Conservation (phyloP, 2,888 invertebrate species). For the Spodoptera littoralis region DNA sequence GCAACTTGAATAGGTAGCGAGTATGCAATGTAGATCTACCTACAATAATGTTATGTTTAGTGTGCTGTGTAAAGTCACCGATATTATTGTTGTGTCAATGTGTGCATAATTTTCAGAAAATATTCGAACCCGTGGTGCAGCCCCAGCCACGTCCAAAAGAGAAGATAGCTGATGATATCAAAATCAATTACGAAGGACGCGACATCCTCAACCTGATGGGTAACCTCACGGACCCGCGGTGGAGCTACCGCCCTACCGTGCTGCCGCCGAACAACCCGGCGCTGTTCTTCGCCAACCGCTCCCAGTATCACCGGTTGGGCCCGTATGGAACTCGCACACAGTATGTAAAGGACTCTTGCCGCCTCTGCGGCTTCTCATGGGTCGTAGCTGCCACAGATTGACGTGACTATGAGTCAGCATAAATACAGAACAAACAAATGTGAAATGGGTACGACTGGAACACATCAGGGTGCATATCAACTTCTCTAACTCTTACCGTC, state of each 20-base stretch:
- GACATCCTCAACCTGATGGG: constrained; percentile 89
- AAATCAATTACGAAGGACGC: constrained; percentile 85
- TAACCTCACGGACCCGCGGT: constrained; percentile 86
- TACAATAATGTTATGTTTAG: background rate
- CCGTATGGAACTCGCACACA: constrained; percentile 88
- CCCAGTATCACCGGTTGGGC: constrained; percentile 89
- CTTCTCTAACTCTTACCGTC: constrained; percentile 67
- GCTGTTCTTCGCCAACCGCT: constrained; percentile 90
- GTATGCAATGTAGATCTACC: constrained; percentile 4
- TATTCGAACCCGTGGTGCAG: constrained; percentile 82
- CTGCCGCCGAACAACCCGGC: constrained; percentile 88
- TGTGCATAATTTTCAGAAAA: constrained; percentile 75
- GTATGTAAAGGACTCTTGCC: constrained; percentile 88
- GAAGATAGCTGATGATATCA: constrained; percentile 75
- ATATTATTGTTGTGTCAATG: constrained; percentile 23
- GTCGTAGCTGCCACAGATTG: constrained; percentile 85
- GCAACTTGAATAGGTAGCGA: constrained; percentile 10
- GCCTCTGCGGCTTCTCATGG: constrained; percentile 86
- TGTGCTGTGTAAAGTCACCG: constrained; percentile 9
- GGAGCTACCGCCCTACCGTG: constrained; percentile 87
- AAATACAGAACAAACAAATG: constrained; percentile 78
- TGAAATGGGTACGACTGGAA: constrained; percentile 79
- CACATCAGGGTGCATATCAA: constrained; percentile 81
- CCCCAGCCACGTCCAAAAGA: constrained; percentile 83
- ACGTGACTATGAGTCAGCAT: constrained; percentile 70